These are phyloP conservation scores for Branchinecta lindahli DNA, from an alignment of 1,140 invertebrate genomes.

Conservation along the genomic window DNA sequence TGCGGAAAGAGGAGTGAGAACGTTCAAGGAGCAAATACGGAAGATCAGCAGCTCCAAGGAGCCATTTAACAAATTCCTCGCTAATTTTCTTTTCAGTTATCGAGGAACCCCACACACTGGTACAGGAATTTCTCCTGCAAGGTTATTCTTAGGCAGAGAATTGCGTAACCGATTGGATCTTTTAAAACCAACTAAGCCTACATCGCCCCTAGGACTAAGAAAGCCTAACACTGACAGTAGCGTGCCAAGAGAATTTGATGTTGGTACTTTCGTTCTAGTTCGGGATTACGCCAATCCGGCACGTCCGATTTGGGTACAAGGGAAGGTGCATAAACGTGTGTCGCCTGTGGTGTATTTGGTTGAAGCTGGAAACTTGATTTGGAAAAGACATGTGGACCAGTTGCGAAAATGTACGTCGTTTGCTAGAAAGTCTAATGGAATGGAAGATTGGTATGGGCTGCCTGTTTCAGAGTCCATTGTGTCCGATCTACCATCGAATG, in stretches of 20 bases:
- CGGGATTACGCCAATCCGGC: background rate
- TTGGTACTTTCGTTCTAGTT: background rate
- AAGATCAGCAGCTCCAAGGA: conserved; percentile 10
- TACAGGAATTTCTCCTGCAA: conserved; percentile 21
- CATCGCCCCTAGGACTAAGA: background rate
- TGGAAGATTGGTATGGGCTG: too few species aligned
- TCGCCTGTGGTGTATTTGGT: conserved; percentile 12
- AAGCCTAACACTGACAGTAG: background rate
- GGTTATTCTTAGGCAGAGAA: conserved; percentile 16
- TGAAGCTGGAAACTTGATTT: background rate
- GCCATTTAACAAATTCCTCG: conserved; percentile 12
- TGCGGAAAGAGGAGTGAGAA: conserved; percentile 17
- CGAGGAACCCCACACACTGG: conserved; percentile 21
- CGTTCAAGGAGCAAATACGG: conserved; percentile 15
- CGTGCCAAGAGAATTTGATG: background rate
- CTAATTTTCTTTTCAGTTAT: conserved; percentile 21
- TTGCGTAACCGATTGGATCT: conserved; percentile 19
- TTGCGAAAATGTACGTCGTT: background rate
- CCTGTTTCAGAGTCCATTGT: too few species aligned
- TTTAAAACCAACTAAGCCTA: conserved; percentile 14
- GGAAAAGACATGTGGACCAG: conserved; percentile 15
- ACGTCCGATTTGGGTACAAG: background rate
- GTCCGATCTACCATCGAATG: too few species aligned
- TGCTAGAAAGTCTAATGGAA: too few species aligned
- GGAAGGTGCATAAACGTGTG: conserved; percentile 9